phyloP scores from a whole-genome alignment of 2,113 vertebrate genomes.

The Aramus guarauna region DNA sequence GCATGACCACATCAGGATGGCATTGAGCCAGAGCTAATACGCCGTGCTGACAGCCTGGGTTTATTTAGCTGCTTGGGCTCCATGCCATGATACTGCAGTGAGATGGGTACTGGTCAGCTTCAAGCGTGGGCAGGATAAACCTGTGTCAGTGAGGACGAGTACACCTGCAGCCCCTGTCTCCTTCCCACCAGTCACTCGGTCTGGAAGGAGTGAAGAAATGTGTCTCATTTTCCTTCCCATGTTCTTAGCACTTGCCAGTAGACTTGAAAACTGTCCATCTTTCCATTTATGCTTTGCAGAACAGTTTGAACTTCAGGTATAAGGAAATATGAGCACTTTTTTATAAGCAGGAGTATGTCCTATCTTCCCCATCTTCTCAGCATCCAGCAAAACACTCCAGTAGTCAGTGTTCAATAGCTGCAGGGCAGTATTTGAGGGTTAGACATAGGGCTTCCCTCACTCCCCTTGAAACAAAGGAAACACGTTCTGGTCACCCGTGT shows the following conservation, averaged over 20 bases:
- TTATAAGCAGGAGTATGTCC: background rate
- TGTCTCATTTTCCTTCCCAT: background rate
- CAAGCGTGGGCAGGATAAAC: background rate
- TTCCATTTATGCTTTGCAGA: background rate
- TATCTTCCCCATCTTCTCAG: background rate
- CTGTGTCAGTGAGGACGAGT: background rate
- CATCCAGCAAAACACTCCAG: background rate
- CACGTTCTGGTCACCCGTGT: background rate
- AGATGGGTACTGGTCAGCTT: background rate
- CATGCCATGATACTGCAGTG: background rate
- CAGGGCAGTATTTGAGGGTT: background rate
- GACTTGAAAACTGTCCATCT: background rate
- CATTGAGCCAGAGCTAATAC: background rate
- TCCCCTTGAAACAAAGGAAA: background rate
- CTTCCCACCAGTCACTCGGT: background rate
- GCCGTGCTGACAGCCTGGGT: background rate
- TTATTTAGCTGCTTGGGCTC: background rate
- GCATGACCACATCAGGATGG: conserved; percentile 17
- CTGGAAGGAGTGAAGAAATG: background rate
- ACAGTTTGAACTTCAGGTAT: background rate
- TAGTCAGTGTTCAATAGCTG: background rate
- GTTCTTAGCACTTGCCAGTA: background rate
- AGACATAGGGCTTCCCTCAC: background rate
- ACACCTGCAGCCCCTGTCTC: background rate
- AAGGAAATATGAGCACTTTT: background rate